phyloP scores from a whole-genome alignment of 2,113 vertebrate genomes.

The Atrichornis clamosus region DNA sequence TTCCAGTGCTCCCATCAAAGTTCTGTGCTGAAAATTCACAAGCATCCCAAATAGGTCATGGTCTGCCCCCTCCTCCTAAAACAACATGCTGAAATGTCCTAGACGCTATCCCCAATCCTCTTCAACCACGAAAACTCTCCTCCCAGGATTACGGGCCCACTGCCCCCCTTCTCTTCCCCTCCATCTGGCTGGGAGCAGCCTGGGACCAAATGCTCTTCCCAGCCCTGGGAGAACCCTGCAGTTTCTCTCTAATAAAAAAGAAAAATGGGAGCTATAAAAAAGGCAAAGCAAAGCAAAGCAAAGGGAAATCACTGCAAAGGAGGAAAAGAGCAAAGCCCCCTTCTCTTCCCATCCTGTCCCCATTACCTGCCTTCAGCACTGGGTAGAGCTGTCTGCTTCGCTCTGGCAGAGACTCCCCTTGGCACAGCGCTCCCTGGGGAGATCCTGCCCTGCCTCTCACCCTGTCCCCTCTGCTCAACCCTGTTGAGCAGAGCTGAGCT shows the following conservation, averaged over 20 bases:
- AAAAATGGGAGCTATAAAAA: slow-evolving; percentile 65
- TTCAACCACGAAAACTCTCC: slow-evolving; percentile 35
- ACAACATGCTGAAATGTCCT: neutral
- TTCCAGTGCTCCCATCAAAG: neutral
- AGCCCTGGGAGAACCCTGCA: slow-evolving; percentile 49
- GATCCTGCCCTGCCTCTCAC: neutral
- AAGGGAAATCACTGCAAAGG: slow-evolving; percentile 5
- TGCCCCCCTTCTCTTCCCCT: slow-evolving; percentile 50
- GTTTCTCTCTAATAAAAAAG: slow-evolving; percentile 62
- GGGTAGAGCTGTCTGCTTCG: neutral
- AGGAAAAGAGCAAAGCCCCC: slow-evolving; percentile 46
- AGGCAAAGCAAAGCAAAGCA: slow-evolving; percentile 46
- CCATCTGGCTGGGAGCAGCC: slow-evolving; percentile 57
- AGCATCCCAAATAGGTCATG: neutral
- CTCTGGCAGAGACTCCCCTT: neutral
- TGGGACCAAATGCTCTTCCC: slow-evolving; percentile 41
- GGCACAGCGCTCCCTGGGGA: neutral
- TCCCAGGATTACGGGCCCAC: neutral
- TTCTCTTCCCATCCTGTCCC: neutral
- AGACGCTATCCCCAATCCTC: slow-evolving; percentile 10
- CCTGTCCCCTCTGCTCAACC: neutral
- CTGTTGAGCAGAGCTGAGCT: neutral
- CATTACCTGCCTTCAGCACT: neutral
- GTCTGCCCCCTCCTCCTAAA: neutral
- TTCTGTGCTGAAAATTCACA: neutral